phyloP scores from a whole-genome alignment of 2,113 vertebrate species.

The Dromiciops gliroides region DNA sequence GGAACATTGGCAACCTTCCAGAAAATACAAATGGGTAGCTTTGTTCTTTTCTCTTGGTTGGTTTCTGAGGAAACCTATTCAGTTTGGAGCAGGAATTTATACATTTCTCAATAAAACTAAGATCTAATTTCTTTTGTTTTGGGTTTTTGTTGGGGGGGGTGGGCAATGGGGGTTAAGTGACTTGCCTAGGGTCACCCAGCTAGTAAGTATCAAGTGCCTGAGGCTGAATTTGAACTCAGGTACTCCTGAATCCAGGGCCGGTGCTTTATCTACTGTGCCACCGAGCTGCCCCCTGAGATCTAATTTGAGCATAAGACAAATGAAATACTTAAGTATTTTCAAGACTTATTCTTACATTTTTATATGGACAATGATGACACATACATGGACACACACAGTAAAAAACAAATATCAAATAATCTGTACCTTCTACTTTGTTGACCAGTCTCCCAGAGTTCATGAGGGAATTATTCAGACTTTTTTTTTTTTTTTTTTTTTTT shows the following conservation, averaged over 20 bases:
- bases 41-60: not conserved
- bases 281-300: no score
- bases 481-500: no score
- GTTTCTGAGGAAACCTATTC: conserved; percentile 32
- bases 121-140: no score
- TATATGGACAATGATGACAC: conserved; percentile 23
- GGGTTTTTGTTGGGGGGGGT: no score
- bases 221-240: no score
- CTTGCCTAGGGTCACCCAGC: no score
- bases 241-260: no score
- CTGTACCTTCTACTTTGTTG: not conserved
- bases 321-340: not conserved
- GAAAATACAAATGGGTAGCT: conserved; percentile 1
- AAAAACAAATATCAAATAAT: not conserved
- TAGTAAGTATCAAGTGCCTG: no score
- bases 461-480: not conserved
- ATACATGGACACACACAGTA: not conserved
- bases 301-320: conserved; percentile 50
- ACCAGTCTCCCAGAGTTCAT: not conserved
- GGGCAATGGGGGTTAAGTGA: no score
- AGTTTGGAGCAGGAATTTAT: conserved; percentile 35
- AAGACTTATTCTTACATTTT: conserved; percentile 2
- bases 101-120: conserved; percentile 16
- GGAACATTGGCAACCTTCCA: not conserved
- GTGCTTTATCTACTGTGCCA: no score